These are phyloP conservation scores for Palythoa grandiflora DNA, from an alignment of 92 coral and sea anemone species.

Conservation along the genomic window DNA sequence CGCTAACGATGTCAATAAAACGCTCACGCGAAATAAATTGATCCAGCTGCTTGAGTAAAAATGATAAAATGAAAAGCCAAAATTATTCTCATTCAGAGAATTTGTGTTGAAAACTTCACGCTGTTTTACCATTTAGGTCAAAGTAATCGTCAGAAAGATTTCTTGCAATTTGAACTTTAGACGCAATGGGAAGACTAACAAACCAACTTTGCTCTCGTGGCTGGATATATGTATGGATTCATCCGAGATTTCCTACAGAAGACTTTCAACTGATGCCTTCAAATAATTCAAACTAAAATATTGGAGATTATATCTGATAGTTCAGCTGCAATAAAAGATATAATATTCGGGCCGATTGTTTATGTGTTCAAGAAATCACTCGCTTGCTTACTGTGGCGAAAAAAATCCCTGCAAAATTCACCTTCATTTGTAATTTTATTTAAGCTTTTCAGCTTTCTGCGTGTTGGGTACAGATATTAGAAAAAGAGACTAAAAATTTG, in stretches of 20 bases:
- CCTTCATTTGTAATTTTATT: neutral
- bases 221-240: neutral
- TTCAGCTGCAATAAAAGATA: neutral
- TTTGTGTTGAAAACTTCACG: constrained; percentile 35
- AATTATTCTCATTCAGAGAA: constrained; percentile 22
- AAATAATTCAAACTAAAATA: neutral
- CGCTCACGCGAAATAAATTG: constrained; percentile 28
- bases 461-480: neutral
- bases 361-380: neutral
- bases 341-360: neutral
- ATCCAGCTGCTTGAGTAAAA: constrained; percentile 32
- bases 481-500: neutral
- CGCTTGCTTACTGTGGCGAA: neutral
- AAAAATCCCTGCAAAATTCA: neutral
- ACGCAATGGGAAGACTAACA: constrained; percentile 7
- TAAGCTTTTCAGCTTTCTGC: neutral
- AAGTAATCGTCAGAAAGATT: constrained; percentile 43
- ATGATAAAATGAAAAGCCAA: constrained; percentile 6
- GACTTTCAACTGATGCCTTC: neutral
- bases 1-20: constrained; percentile 34
- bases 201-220: neutral
- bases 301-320: neutral
- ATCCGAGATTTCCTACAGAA: neutral
- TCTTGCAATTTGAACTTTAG: constrained; percentile 34
- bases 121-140: constrained; percentile 43